Conservation (phyloP, 2,797 vertebrate genomes). For the Pygocentrus nattereri region DNA sequence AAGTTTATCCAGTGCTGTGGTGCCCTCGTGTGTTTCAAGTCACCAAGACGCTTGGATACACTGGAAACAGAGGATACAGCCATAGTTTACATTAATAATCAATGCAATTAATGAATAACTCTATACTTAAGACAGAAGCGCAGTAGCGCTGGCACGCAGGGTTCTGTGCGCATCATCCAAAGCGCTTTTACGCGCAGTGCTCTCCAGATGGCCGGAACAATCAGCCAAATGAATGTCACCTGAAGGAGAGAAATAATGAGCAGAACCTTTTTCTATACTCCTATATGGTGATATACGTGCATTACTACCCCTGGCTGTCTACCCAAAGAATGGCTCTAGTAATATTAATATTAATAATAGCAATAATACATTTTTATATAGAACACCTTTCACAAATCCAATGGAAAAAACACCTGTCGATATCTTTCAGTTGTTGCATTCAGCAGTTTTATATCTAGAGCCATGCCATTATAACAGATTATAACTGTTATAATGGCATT, state of each 20-base stretch:
- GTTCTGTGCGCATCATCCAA: neutral
- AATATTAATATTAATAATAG: neutral
- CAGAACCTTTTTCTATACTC: conserved; percentile 9
- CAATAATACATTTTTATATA: too few species aligned
- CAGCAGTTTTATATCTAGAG: neutral
- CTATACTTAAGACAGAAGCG: neutral
- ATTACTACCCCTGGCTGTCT: neutral
- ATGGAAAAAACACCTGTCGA: too few species aligned
- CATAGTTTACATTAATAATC: neutral
- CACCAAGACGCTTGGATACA: neutral
- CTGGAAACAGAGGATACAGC: neutral
- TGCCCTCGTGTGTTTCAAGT: neutral
- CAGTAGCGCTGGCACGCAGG: neutral
- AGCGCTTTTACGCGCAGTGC: conserved; percentile 4
- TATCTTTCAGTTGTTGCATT: too few species aligned
- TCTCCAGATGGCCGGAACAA: conserved; percentile 17
- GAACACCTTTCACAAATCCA: too few species aligned
- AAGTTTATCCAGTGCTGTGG: neutral
- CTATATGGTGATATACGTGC: neutral
- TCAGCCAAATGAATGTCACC: conserved; percentile 45
- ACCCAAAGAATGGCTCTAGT: neutral
- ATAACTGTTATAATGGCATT: too few species aligned
- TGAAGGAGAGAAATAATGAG: conserved; percentile 21
- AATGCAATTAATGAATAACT: neutral
- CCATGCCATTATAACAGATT: neutral